Percentiles rank a stretch among this genome's conserved stretches.
These are phyloP conservation scores for Callipepla squamata DNA, from an alignment of 2,113 vertebrate species.

Conservation along the genomic window DNA sequence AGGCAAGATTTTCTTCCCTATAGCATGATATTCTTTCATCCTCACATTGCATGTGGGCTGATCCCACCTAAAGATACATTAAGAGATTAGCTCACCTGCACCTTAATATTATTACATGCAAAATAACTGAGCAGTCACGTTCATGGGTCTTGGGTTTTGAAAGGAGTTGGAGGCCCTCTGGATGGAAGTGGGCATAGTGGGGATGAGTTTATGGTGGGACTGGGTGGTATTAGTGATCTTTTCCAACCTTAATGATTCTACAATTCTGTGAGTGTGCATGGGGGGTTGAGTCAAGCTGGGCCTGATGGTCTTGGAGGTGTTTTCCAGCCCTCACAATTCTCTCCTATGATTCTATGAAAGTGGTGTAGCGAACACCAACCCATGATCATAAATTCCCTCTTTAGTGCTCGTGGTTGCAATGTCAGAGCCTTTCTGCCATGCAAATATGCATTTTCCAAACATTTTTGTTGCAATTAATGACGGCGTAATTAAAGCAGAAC, in stretches of 20 bases:
- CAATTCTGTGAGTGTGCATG: no score
- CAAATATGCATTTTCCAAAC: conserved; percentile 48
- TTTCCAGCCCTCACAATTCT: no score
- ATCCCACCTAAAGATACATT: not conserved
- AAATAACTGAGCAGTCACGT: not conserved
- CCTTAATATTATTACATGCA: not conserved
- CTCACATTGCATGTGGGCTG: not conserved
- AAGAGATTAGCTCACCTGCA: not conserved
- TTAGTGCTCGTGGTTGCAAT: not conserved
- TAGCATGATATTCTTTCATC: not conserved
- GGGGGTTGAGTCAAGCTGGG: no score
- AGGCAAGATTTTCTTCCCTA: not conserved
- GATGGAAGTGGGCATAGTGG: not conserved
- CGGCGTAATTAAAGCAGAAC: conserved; percentile 48
- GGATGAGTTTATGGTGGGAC: no score
- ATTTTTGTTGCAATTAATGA: conserved; percentile 71
- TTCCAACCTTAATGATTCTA: no score
- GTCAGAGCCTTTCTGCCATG: not conserved
- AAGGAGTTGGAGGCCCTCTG: not conserved
- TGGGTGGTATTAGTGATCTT: no score
- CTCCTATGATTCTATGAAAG: no score
- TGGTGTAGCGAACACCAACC: not conserved
- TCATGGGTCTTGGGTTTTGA: not conserved
- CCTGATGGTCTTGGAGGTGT: no score
- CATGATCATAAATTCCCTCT: not conserved